A percentile compares a stretch with the other conserved stretches of the same genome.
These are phyloP conservation scores for Cephus nigrinus DNA, from an alignment of 2,888 invertebrate species.

Conservation along the genomic window DNA sequence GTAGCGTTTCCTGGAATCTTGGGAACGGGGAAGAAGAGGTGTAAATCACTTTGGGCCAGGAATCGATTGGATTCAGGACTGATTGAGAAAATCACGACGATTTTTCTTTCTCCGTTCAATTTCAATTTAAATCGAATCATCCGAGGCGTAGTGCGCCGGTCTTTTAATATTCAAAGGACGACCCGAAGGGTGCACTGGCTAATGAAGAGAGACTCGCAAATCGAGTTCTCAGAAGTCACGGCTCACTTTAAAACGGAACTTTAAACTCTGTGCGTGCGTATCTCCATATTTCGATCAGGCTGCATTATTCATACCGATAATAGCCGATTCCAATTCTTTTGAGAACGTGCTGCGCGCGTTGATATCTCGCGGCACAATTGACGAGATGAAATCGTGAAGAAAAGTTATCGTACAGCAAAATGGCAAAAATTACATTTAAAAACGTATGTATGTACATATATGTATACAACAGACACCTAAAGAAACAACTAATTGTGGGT, in stretches of 20 bases:
- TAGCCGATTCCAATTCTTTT: slow-evolving; percentile 15
- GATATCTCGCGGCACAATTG: background rate
- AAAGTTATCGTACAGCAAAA: background rate
- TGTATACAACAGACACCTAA: too few species aligned
- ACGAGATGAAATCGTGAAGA: background rate
- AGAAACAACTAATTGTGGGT: too few species aligned
- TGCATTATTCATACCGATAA: slow-evolving; percentile 25
- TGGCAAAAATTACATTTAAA: too few species aligned
- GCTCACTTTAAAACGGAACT: slow-evolving; percentile 20
- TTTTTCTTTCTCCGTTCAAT: slow-evolving; percentile 18
- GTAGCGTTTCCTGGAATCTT: background rate
- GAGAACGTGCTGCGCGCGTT: background rate
- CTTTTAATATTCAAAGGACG: slow-evolving; percentile 8
- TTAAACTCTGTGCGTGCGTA: slow-evolving; percentile 16
- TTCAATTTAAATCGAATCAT: slow-evolving; percentile 19
- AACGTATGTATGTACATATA: too few species aligned
- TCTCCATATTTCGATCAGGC: slow-evolving; percentile 20
- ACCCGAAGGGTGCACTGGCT: slow-evolving; percentile 8
- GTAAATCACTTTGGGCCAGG: background rate
- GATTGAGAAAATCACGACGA: background rate
- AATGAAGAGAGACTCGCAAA: slow-evolving; percentile 24
- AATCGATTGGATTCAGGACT: background rate
- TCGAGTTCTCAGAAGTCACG: slow-evolving; percentile 23
- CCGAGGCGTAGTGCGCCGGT: slow-evolving; percentile 9
- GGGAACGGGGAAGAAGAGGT: background rate